A percentile compares a stretch with the other conserved stretches of the same genome.
Conservation (phyloP, 2,888 invertebrate genomes). For the Amphipoea oculea region DNA sequence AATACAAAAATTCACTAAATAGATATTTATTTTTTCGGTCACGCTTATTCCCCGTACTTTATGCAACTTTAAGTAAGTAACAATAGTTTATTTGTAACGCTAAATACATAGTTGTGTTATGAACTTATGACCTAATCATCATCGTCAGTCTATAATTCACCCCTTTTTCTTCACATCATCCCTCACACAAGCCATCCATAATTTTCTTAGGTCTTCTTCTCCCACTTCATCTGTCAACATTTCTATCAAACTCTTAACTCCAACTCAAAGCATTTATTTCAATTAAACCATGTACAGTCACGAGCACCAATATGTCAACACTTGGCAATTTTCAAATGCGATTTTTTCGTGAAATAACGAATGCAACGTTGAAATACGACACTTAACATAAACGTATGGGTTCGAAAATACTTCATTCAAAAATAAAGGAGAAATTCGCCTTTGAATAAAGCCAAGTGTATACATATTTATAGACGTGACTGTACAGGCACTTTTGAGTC, state of each 20-base stretch:
- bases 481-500: too few species aligned
- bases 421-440: too few species aligned
- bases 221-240: not conserved
- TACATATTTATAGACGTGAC: too few species aligned
- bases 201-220: not conserved
- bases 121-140: not conserved
- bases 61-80: conserved; percentile 14
- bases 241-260: not conserved
- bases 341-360: too few species aligned
- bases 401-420: too few species aligned
- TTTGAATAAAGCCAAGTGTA: too few species aligned
- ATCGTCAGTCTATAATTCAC: not conserved
- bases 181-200: not conserved
- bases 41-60: conserved; percentile 35
- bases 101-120: not conserved
- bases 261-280: too few species aligned
- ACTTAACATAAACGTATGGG: too few species aligned
- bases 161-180: not conserved
- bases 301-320: too few species aligned
- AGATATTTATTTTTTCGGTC: conserved; percentile 27
- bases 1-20: conserved; percentile 6
- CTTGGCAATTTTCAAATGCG: too few species aligned
- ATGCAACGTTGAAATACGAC: too few species aligned
- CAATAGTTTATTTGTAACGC: not conserved
- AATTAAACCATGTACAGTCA: too few species aligned